These are phyloP conservation scores for Crypturellus tataupa DNA, from an alignment of 2,797 vertebrate species.

Conservation along the genomic window DNA sequence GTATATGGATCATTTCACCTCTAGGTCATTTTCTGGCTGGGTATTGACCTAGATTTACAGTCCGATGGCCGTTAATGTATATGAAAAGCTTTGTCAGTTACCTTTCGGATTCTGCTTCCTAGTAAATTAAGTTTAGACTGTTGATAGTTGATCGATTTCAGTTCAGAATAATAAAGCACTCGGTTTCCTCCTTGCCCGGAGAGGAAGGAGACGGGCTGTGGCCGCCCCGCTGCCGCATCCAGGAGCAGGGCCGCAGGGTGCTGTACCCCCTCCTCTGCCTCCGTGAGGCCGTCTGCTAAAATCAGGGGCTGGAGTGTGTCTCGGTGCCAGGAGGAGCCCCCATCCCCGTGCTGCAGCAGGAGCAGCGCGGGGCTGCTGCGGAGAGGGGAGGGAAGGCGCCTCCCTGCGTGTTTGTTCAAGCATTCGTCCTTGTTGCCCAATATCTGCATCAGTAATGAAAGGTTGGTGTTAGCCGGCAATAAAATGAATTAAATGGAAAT, in stretches of 20 bases:
- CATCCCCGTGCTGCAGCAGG: no score
- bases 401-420: background rate
- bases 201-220: background rate
- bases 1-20: background rate
- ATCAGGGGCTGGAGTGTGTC: background rate
- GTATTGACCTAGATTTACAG: constrained; percentile 19
- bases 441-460: background rate
- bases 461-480: background rate
- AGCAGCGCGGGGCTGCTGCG: background rate
- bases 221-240: background rate
- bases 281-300: background rate
- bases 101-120: constrained; percentile 21
- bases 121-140: constrained; percentile 50
- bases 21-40: background rate
- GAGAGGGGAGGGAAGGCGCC: background rate
- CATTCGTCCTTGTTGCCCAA: background rate
- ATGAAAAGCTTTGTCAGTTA: constrained; percentile 33
- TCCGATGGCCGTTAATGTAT: constrained; percentile 35
- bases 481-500: no score
- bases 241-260: background rate
- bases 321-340: background rate
- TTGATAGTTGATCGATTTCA: constrained; percentile 52
- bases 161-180: constrained; percentile 55
- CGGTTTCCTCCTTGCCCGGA: constrained; percentile 45
- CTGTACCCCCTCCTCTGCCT: background rate